Evolutionary conservation across 2,113 vertebrate species (phyloP).

Genomic region (Fregetta grallaria): DNA sequence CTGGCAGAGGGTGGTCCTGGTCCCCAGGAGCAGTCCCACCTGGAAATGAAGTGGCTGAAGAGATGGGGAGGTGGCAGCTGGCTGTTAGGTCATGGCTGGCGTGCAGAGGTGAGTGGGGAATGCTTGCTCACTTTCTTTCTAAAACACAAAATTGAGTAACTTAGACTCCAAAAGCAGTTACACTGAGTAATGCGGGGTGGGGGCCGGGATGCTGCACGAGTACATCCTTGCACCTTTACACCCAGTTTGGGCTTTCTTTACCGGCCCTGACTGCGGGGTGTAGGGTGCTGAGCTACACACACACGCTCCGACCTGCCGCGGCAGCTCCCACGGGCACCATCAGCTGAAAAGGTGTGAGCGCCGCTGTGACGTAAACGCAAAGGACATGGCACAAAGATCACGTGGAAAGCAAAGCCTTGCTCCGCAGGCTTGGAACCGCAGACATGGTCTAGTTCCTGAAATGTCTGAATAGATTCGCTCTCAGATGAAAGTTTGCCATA

Average conservation of each 20-base stretch:
- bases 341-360: neutral
- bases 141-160: neutral
- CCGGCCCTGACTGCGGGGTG: fast-evolving
- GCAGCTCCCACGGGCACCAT: fast-evolving
- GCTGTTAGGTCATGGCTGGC: neutral
- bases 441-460: neutral
- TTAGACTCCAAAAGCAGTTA: neutral
- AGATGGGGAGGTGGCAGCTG: neutral
- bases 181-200: fast-evolving
- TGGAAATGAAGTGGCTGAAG: neutral
- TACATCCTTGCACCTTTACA: neutral
- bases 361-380: neutral
- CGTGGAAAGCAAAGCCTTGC: neutral
- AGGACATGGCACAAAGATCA: neutral
- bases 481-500: neutral
- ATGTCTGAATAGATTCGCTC: neutral
- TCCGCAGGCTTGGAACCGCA: neutral
- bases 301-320: neutral
- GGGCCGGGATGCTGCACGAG: neutral
- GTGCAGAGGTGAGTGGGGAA: neutral
- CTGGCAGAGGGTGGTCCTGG: neutral
- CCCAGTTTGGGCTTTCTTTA: neutral
- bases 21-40: neutral
- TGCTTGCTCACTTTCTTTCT: neutral
- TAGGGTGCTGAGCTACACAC: neutral